Evolutionary conservation across 2,797 vertebrate genomes (phyloP).

Genomic region (Etheostoma nigrum): DNA sequence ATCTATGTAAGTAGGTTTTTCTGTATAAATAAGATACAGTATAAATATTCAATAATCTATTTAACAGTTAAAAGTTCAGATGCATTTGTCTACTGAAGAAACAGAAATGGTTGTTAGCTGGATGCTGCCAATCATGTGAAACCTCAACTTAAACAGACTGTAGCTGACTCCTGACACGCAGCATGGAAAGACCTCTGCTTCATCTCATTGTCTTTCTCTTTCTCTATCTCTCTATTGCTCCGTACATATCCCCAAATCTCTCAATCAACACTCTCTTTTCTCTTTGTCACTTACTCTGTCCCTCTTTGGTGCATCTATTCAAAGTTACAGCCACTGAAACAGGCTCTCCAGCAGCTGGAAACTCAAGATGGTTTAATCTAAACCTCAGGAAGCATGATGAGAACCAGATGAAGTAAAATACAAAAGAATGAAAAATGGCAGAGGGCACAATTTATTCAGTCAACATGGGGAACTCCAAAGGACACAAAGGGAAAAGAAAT

Average conservation of each 20-base stretch:
- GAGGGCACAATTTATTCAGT: conserved; percentile 53
- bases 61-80: conserved; percentile 3
- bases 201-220: conserved; percentile 31
- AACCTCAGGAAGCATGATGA: conserved; percentile 70
- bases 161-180: conserved; percentile 6
- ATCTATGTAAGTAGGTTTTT: neutral
- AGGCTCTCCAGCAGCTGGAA: conserved; percentile 70
- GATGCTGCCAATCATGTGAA: conserved; percentile 18
- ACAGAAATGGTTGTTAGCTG: conserved; percentile 8
- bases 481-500: conserved; percentile 33
- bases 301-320: conserved; percentile 70
- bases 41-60: conserved; percentile 5
- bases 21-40: conserved; percentile 14
- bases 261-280: conserved; percentile 25
- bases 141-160: conserved; percentile 10
- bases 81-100: conserved; percentile 1
- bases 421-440: conserved; percentile 33
- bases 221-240: conserved; percentile 23
- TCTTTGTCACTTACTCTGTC: conserved; percentile 13
- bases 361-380: conserved; percentile 69
- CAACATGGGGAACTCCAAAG: conserved; percentile 49
- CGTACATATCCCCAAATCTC: conserved; percentile 31
- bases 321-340: conserved; percentile 63
- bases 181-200: conserved; percentile 19
- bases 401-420: conserved; percentile 70